Conservation (phyloP, 1,140 invertebrate genomes). For the Bombus turneri region DNA sequence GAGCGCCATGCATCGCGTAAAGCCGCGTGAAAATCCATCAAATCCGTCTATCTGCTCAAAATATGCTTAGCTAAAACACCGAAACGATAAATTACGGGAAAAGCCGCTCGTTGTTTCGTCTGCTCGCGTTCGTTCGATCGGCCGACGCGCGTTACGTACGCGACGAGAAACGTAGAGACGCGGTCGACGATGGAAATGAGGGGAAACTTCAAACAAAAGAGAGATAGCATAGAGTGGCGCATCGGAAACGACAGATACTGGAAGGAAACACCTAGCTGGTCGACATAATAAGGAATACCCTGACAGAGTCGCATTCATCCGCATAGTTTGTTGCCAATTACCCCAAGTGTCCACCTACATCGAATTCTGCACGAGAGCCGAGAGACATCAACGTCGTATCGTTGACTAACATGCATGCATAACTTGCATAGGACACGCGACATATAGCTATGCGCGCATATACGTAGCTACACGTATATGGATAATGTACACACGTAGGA, state of each 20-base stretch:
- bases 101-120: too few species aligned
- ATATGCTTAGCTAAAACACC: too few species aligned
- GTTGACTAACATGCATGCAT: constrained; percentile 5
- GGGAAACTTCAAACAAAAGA: not conserved
- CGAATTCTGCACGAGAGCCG: constrained; percentile 23
- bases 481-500: not conserved
- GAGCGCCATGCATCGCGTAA: not conserved
- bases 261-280: constrained; percentile 34
- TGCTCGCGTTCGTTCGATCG: too few species aligned
- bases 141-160: too few species aligned
- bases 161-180: too few species aligned
- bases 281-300: constrained; percentile 36
- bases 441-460: not conserved
- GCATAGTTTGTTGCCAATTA: constrained; percentile 57
- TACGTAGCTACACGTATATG: not conserved
- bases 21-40: too few species aligned
- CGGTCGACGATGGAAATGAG: not conserved
- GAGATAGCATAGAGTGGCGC: not conserved
- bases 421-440: not conserved
- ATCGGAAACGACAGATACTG: constrained; percentile 24
- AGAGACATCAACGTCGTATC: constrained; percentile 11
- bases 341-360: constrained; percentile 51
- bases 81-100: too few species aligned
- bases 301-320: constrained; percentile 23
- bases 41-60: too few species aligned